Evolutionary conservation across 2,113 vertebrate species (phyloP).

Genomic region (Mellivora capensis): DNA sequence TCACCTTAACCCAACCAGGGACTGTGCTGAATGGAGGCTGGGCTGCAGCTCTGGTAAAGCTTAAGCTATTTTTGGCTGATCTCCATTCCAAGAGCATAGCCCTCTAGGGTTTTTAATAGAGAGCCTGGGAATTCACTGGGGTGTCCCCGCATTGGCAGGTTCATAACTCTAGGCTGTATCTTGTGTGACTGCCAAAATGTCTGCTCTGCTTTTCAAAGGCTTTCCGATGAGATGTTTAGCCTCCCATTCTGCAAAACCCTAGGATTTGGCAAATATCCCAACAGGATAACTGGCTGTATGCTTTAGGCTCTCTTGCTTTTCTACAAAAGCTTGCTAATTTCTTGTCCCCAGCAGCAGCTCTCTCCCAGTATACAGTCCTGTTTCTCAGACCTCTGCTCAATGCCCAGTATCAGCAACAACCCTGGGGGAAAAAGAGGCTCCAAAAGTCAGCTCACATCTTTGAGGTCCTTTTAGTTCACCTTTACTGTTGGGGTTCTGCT

Average conservation of each 20-base stretch:
- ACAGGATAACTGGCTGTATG: neutral
- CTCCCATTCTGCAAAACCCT: slow-evolving; percentile 16
- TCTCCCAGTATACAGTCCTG: neutral
- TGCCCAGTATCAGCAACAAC: neutral
- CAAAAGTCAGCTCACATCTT: neutral
- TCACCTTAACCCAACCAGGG: neutral
- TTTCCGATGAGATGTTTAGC: neutral
- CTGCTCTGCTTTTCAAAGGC: slow-evolving; percentile 36
- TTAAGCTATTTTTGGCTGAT: slow-evolving; percentile 22
- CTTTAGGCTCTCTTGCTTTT: neutral
- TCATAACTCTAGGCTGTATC: slow-evolving; percentile 23
- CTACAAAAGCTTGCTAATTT: neutral
- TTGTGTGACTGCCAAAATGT: slow-evolving; percentile 26
- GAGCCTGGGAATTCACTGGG: neutral
- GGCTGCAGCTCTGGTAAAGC: neutral
- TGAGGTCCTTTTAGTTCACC: neutral
- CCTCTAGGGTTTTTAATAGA: neutral
- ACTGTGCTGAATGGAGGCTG: neutral
- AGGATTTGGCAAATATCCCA: slow-evolving; percentile 21
- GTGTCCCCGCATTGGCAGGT: neutral
- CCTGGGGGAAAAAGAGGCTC: neutral
- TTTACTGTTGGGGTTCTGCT: neutral
- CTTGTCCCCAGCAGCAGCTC: neutral
- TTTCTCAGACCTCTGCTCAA: neutral
- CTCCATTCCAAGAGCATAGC: neutral